Evolutionary conservation across 2,888 invertebrate genomes (phyloP), one percentile per base, ranked within the genome.

Genomic region (Trachelus tabidus): DNA sequence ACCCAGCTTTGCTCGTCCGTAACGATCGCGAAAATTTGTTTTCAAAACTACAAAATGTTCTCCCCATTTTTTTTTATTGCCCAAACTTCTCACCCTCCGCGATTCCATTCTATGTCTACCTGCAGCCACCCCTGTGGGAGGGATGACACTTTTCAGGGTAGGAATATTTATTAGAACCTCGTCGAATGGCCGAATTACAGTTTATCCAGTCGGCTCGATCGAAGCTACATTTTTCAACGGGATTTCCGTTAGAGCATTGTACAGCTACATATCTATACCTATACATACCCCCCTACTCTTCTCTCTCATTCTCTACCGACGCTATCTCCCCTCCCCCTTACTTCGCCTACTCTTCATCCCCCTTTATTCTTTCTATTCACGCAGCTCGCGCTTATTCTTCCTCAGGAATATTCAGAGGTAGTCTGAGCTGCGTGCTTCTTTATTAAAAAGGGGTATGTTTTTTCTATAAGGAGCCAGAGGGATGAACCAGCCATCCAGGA

Each of bases 371-470:
- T 9, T 23, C 71, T 31, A 31, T 71, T 33, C 4, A 71, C 71
- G 71, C 71, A 33, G 33, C 71, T 23, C 56, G 56, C 56, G 56
- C 23, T 15, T 56, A 56, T 56, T 56, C 56, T 56, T 56, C 56
- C 56, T 56, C 9, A 56, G 56, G 6, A 56, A 56, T 56, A 56
- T 56, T 56, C 56, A 56, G 9, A 9, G 56, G 56, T 56, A 56
- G 56, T 56, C 56, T 23, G 56, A 56, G 33, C 33, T 34, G 34
- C 33, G 56, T 31, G 34, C 31, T 35, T 30, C 69, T 12, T 74
- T 77, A 77, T 74, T 76, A 77, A 77, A 71, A 74, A 77, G 74
- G 77, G 71, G 73, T 77, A 68, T 40, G 31, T 73, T 77, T 37
- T 77, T 77, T 73, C 73, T 77, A 73, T 34, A 56, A 34, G 74